Evolutionary conservation across 2,797 vertebrate genomes (phyloP), one percentile per base, ranked within the genome.

Genomic region (Lepus townsendii): DNA sequence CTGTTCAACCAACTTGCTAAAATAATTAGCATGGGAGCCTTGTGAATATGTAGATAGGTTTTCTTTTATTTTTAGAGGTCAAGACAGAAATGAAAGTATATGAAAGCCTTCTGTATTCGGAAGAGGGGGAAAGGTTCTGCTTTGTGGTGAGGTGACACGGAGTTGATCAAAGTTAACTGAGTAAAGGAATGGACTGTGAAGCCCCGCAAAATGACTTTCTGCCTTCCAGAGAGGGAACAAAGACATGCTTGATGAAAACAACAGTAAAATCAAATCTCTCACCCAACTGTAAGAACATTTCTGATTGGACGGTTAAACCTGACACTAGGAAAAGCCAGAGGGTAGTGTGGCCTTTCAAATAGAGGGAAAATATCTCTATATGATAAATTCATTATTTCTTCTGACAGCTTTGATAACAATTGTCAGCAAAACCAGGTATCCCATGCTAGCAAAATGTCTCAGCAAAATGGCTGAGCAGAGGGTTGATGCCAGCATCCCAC

Each of bases 21-120:
- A 88, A 88, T 91, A 87, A 91, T 93, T 91, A 95, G n/a, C 32
- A 30, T 78, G 7, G 30, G 62, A 35, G 19, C 57, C 30, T 62
- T 60, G 47, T 32, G 22, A 72, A 60, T 88, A n/a, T 88, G 88
- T n/a, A 88, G 68, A 57, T 50, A 78, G 12, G 30, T 72, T 47
- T 69, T 24, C 68, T 30, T 82, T 57, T 71, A 72, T 95, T 27
- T 78, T 88, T 82, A 79, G 19, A 91, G n/a, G 14, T 65, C 32
- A 82, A 84, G 32, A 83, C 13, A 83, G 60, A 83, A 83, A 26
- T 62, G 30, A 27, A 88, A 68, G 14, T 73, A 17, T 62, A 32
- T 78, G 22, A 83, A 88, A 79, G n/a, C 57, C 22, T 88, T 38
- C 66, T 35, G 26, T 76, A 69, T 84, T 88, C 5, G 88, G 65